These are phyloP conservation scores for Rhinoraja longicauda DNA, from an alignment of 2,797 vertebrate species.

Conservation along the genomic window DNA sequence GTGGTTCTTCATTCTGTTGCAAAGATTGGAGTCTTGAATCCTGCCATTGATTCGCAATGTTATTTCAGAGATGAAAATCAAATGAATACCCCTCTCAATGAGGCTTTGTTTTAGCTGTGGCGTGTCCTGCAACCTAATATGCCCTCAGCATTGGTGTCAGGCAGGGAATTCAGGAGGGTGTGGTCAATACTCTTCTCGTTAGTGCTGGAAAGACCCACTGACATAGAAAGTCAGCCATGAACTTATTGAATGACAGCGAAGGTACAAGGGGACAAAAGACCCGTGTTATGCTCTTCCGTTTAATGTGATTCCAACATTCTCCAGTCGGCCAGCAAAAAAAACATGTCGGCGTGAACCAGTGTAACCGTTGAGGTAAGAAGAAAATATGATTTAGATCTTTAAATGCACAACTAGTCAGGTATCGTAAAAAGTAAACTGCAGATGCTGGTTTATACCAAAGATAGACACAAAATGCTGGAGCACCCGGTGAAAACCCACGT, in stretches of 20 bases:
- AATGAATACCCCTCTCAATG: neutral
- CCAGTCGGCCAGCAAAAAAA: neutral
- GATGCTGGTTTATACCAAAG: no score
- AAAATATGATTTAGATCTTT: neutral
- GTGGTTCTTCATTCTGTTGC: neutral
- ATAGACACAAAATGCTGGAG: no score
- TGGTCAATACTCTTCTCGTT: neutral
- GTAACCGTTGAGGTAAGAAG: neutral
- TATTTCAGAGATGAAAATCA: neutral
- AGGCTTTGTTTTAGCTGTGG: neutral
- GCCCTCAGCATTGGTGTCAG: no score
- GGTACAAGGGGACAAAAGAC: no score
- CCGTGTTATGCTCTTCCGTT: no score
- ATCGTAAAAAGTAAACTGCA: neutral
- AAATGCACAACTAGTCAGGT: neutral
- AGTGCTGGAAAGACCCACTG: no score
- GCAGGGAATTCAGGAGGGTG: neutral
- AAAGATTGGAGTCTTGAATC: neutral
- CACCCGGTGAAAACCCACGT: no score
- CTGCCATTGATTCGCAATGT: no score
- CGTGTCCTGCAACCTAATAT: neutral
- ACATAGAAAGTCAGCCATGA: no score
- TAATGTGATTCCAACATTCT: neutral
- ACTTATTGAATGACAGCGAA: no score
- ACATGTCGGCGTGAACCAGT: neutral